Percentiles rank a stretch among this genome's conserved stretches.
phyloP scores from a whole-genome alignment of 2,888 invertebrate species.

The Gastrophysa polygoni region DNA sequence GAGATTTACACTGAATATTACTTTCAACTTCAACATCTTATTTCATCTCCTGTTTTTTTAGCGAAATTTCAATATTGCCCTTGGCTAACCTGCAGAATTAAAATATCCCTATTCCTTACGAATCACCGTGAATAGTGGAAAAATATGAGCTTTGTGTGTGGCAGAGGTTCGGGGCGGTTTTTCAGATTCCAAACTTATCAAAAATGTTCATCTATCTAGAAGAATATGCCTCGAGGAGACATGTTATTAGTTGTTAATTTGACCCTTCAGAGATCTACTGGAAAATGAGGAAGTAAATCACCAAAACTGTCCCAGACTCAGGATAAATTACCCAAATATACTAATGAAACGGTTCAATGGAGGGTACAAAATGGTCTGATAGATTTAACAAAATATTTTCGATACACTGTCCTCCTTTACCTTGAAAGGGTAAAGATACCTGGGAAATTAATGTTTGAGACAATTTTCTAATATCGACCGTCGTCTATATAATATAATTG shows the following conservation, averaged over 20 bases:
- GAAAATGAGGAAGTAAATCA: conserved; percentile 1
- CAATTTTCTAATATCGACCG: neutral
- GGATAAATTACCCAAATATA: neutral
- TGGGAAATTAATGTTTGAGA: neutral
- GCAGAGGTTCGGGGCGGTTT: neutral
- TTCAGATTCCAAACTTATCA: neutral
- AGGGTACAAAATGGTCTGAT: neutral
- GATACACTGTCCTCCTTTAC: neutral
- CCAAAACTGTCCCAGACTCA: neutral
- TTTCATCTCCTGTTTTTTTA: too few relatives aligned
- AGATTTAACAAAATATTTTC: neutral
- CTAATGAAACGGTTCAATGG: neutral
- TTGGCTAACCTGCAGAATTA: too few relatives aligned
- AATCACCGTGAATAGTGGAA: neutral
- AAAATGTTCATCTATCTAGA: conserved; percentile 1
- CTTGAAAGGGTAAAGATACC: neutral
- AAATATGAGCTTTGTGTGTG: neutral
- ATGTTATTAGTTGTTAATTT: neutral
- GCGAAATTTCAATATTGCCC: too few relatives aligned
- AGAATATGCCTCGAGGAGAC: neutral
- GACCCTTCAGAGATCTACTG: neutral
- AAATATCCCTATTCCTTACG: too few relatives aligned
- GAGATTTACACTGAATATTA: too few relatives aligned
- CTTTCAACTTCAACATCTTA: too few relatives aligned
- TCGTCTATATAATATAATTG: neutral